phyloP scores from a whole-genome alignment of 2,888 invertebrate species.

The Synanthedon vespiformis region DNA sequence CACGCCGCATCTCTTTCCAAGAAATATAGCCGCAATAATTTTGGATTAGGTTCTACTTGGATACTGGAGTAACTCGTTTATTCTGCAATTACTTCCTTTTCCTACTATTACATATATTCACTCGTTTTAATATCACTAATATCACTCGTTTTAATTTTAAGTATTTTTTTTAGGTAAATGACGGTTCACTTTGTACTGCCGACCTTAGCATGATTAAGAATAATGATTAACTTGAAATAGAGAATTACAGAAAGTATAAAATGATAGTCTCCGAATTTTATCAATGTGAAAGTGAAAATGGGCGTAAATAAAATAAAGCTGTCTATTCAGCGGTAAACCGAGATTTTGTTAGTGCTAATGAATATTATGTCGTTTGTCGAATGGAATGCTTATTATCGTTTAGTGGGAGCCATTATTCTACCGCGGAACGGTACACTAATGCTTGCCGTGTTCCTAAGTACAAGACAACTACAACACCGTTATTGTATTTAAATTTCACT shows the following conservation, averaged over 20 bases:
- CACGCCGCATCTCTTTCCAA: conserved; percentile 4
- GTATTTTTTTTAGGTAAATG: no score
- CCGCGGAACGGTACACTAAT: neutral
- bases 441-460: neutral
- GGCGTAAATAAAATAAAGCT: neutral
- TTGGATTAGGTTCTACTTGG: conserved; percentile 11
- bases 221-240: no score
- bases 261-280: no score
- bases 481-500: neutral
- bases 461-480: conserved; percentile 1
- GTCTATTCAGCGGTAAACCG: conserved; percentile 1
- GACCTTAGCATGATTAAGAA: no score
- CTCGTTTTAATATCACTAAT: no score
- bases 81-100: conserved; percentile 2
- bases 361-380: conserved; percentile 7
- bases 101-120: no score
- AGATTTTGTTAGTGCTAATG: conserved; percentile 15
- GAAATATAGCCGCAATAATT: conserved; percentile 16
- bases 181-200: no score
- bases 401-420: neutral
- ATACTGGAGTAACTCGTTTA: neutral
- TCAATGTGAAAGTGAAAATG: no score
- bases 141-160: no score
- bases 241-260: no score
- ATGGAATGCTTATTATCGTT: neutral